phyloP scores from a whole-genome alignment of 2,113 vertebrate genomes.

The Illadopsis cleaveri region DNA sequence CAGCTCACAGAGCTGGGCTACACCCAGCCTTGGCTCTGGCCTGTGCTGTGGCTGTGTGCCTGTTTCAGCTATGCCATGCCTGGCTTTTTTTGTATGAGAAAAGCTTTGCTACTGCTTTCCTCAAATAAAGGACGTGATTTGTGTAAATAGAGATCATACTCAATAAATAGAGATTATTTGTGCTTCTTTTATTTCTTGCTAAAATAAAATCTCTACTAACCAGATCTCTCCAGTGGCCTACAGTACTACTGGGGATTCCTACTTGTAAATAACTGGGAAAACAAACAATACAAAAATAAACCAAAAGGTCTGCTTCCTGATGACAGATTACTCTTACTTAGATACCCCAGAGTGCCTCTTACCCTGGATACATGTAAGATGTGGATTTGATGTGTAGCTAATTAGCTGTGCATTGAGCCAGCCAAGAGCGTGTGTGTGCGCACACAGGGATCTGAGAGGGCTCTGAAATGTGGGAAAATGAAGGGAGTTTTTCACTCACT shows the following conservation, averaged over 20 bases:
- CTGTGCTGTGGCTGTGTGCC: not conserved
- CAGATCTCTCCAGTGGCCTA: not conserved
- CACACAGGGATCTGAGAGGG: not conserved
- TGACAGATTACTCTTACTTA: not conserved
- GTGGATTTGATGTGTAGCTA: not conserved
- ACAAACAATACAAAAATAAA: constrained; percentile 9
- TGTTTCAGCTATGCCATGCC: not conserved
- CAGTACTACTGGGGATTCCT: not conserved
- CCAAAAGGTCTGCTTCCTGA: not conserved
- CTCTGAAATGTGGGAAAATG: constrained; percentile 29
- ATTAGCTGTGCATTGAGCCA: not conserved
- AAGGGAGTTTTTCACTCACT: not conserved
- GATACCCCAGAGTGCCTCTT: not conserved
- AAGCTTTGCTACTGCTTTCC: not conserved
- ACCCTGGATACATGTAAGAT: not conserved
- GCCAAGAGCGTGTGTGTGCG: not conserved
- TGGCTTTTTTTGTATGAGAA: not conserved
- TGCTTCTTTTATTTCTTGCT: not conserved
- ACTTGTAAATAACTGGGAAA: constrained; percentile 29
- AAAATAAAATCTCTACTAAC: not conserved
- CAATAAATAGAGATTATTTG: not conserved
- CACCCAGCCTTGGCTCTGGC: not conserved
- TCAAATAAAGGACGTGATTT: not conserved
- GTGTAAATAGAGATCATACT: not conserved
- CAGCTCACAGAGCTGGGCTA: not conserved